phyloP scores from a whole-genome alignment of 2,797 vertebrate species.

The Anabacerthia variegaticeps region DNA sequence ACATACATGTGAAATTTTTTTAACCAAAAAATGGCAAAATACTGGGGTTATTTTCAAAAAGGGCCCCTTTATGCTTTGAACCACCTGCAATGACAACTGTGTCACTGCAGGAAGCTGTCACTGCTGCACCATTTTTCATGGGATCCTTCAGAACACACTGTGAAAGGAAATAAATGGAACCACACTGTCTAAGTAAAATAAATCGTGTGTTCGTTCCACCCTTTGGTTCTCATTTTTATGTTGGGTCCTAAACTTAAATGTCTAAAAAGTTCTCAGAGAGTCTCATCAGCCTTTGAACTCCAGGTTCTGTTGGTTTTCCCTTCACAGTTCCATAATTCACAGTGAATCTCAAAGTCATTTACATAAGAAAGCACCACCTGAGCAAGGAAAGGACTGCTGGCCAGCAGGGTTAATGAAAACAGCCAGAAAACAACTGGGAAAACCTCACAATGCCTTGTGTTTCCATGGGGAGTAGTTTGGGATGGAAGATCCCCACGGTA shows the following conservation, averaged over 20 bases:
- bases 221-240: neutral
- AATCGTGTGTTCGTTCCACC: neutral
- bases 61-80: neutral
- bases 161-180: neutral
- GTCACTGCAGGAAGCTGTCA: neutral
- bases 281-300: neutral
- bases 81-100: neutral
- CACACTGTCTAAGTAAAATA: neutral
- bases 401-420: neutral
- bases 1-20: neutral
- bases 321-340: neutral
- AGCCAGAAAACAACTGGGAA: neutral
- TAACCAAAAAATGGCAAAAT: neutral
- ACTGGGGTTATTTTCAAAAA: neutral
- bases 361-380: neutral
- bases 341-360: neutral
- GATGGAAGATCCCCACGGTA: slow-evolving; percentile 24
- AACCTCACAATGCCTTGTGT: neutral
- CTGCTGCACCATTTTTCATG: neutral
- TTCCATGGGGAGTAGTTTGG: neutral
- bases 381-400: neutral
- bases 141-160: neutral
- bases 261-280: neutral
- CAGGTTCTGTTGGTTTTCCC: neutral
- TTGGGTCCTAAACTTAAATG: neutral